A percentile compares a stretch with the other conserved stretches of the same genome.
These are phyloP conservation scores for Sarcophaga bullata DNA, from an alignment of 1,140 invertebrate genomes.

Conservation along the genomic window DNA sequence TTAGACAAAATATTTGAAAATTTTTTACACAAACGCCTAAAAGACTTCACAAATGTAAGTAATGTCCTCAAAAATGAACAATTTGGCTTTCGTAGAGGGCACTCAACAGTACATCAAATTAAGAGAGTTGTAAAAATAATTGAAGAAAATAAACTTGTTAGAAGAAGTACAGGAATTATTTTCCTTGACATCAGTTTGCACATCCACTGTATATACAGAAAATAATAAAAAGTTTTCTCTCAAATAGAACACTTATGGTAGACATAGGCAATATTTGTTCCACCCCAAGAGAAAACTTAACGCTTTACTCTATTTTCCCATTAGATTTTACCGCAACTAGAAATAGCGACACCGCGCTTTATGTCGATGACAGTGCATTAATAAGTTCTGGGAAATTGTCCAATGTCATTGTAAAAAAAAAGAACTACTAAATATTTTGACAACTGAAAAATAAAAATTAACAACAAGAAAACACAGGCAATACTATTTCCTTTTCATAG, in stretches of 20 bases:
- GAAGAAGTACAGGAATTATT: neutral
- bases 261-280: neutral
- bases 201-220: neutral
- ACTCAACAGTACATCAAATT: neutral
- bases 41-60: neutral
- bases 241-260: neutral
- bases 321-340: neutral
- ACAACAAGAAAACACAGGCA: neutral
- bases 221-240: neutral
- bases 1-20: slow-evolving; percentile 4
- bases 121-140: neutral
- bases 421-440: too few species aligned
- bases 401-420: too few species aligned
- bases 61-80: neutral
- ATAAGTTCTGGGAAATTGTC: too few species aligned
- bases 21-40: neutral
- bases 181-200: too few species aligned
- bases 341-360: slow-evolving; percentile 11
- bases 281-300: too few species aligned
- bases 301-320: slow-evolving; percentile 21
- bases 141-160: neutral
- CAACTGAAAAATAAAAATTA: too few species aligned
- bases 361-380: slow-evolving; percentile 24
- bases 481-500: neutral
- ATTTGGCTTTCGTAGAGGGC: neutral